Evolutionary conservation across 2,888 invertebrate species (phyloP), one percentile per base, ranked within the genome.

Genomic region (Noctua pronuba): DNA sequence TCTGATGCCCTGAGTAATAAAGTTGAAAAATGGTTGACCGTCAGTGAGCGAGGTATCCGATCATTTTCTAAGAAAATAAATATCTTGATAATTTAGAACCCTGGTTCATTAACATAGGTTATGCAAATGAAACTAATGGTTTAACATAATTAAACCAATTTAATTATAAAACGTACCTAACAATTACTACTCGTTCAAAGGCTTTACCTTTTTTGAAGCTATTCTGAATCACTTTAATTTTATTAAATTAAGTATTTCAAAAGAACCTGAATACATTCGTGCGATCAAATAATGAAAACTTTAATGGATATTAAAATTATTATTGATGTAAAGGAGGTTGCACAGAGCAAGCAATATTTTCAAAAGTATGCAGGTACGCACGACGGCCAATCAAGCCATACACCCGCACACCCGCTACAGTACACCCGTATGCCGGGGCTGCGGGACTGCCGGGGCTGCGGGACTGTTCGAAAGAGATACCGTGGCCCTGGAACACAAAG

Each of bases 291-390:
- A n/a, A 58, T 16, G 38, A 64, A 24, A 38, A 38, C 13, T 38
- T 64, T 13, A n/a, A 64, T 38, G 13, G 16, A 38, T 64, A n/a
- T 38, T 64, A 64, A 38, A 64, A 64, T 64, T 64, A 64, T 64
- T 35, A 62, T 24, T 35, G 13, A 28, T 16, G 28, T 58, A 2
- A 13, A n/a, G n/a, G n/a, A 55, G n/a, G 3, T 35, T 35, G 1
- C n/a, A 38, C 2, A 35, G 28, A 70, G n/a, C 41, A 21, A 24
- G 28, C 58, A 58, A 7, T 58, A 28, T 58, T 58, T 28, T 28
- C 58, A 28, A 16, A 58, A 58, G 16, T 28, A 28, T 5, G 58
- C 6, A 6, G n/a, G n/a, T n/a, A n/a, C n/a, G n/a, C n/a, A n/a
- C n/a, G n/a, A n/a, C n/a, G n/a, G n/a, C n/a, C n/a, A n/a, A n/a